A percentile compares a stretch with the other conserved stretches of the same genome.
These are phyloP conservation scores for Vesta saturnalis DNA, from an alignment of 2,888 invertebrate species.

Conservation along the genomic window DNA sequence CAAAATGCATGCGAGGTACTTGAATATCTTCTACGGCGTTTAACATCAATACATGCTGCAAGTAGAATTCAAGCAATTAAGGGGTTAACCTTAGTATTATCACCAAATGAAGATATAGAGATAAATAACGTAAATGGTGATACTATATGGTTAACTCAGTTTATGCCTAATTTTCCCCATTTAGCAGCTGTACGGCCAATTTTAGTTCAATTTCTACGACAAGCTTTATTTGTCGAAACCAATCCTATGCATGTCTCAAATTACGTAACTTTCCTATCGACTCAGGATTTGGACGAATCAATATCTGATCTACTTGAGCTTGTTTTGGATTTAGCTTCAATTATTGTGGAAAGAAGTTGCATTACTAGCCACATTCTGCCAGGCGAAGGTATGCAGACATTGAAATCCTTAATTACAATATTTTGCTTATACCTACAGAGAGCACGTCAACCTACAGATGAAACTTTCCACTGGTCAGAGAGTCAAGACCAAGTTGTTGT, in stretches of 20 bases:
- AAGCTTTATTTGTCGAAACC: conserved; percentile 92
- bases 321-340: conserved; percentile 84
- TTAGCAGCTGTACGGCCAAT: conserved; percentile 78
- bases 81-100: conserved; percentile 57
- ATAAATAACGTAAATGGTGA: conserved; percentile 47
- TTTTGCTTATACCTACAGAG: conserved; percentile 80
- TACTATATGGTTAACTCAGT: conserved; percentile 68
- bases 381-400: conserved; percentile 64
- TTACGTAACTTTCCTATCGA: conserved; percentile 86
- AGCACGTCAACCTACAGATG: conserved; percentile 71
- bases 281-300: conserved; percentile 74
- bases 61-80: conserved; percentile 81
- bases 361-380: conserved; percentile 74
- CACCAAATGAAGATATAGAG: conserved; percentile 61
- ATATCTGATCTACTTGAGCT: conserved; percentile 75
- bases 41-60: conserved; percentile 83
- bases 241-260: conserved; percentile 82
- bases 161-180: conserved; percentile 80
- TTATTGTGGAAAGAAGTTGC: conserved; percentile 90
- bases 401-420: conserved; percentile 77
- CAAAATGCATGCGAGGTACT: conserved; percentile 80
- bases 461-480: conserved; percentile 71
- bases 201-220: conserved; percentile 76
- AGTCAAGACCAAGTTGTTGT: conserved; percentile 80
- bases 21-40: conserved; percentile 86